Conservation (phyloP, 2,113 vertebrate species). For the Salvelinus namaycush region DNA sequence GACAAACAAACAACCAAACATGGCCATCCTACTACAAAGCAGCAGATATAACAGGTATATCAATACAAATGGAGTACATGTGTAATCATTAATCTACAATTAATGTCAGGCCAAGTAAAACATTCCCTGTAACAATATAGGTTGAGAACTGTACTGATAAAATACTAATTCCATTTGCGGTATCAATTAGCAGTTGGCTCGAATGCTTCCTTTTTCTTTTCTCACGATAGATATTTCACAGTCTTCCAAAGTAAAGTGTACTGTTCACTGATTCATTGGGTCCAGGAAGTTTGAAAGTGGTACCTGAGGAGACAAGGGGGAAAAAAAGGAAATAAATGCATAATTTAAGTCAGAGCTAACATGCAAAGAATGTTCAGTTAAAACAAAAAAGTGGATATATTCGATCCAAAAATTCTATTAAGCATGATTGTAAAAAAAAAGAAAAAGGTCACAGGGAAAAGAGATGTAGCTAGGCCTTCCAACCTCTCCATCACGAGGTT, state of each 20-base stretch:
- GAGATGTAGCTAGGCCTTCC: no score
- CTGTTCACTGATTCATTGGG: background rate
- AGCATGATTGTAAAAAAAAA: no score
- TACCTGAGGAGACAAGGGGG: slow-evolving; percentile 7
- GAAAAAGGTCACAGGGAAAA: no score
- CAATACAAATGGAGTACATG: background rate
- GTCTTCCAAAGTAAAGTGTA: background rate
- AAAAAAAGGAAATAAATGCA: background rate
- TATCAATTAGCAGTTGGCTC: background rate
- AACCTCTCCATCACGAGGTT: no score
- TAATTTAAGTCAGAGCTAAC: background rate
- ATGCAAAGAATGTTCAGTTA: background rate
- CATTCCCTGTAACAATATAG: slow-evolving; percentile 1
- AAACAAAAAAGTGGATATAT: background rate
- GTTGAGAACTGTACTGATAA: background rate
- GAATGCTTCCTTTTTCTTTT: slow-evolving; percentile 18
- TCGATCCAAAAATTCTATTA: no score
- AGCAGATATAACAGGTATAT: background rate
- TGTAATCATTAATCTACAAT: background rate
- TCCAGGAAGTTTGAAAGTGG: slow-evolving; percentile 6
- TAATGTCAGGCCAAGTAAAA: background rate
- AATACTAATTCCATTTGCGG: slow-evolving; percentile 3
- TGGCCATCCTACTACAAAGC: background rate
- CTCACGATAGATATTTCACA: slow-evolving; percentile 21
- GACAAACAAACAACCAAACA: background rate